Conservation (phyloP, 2,113 vertebrate genomes). For the Corythornis cristatus region DNA sequence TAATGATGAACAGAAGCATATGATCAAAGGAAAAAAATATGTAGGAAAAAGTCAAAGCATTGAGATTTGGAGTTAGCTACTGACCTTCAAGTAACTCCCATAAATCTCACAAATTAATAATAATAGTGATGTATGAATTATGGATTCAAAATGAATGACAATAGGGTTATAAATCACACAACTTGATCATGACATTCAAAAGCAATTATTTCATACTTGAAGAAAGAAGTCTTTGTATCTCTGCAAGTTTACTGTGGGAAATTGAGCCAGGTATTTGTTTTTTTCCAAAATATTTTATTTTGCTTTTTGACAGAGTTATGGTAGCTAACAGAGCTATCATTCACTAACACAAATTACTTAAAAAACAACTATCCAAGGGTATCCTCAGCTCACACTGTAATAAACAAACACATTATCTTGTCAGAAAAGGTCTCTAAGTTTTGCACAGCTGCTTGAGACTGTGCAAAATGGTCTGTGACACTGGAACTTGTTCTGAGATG, state of each 20-base stretch:
- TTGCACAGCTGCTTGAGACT: neutral
- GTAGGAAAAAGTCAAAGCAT: neutral
- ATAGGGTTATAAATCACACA: conserved; percentile 61
- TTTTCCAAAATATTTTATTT: neutral
- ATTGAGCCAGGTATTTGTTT: neutral
- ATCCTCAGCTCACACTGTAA: neutral
- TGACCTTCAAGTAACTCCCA: conserved; percentile 68
- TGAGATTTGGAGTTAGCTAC: conserved; percentile 23
- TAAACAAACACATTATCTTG: neutral
- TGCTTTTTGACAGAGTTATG: neutral
- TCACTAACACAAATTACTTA: neutral
- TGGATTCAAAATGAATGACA: conserved; percentile 60
- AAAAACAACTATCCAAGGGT: neutral
- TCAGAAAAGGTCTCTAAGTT: neutral
- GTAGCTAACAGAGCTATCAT: neutral
- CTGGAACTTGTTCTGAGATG: neutral
- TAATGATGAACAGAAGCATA: conserved; percentile 11
- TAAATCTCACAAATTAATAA: conserved; percentile 65
- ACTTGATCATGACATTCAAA: conserved; percentile 56
- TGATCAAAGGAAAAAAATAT: conserved; percentile 28
- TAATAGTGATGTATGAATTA: conserved; percentile 64
- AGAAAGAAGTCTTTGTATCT: conserved; percentile 9
- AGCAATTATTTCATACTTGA: conserved; percentile 47
- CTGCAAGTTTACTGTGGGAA: neutral
- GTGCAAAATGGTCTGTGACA: neutral